These are phyloP conservation scores for Oncopodura yosiiana DNA, from an alignment of 1,140 invertebrate species.

Conservation along the genomic window DNA sequence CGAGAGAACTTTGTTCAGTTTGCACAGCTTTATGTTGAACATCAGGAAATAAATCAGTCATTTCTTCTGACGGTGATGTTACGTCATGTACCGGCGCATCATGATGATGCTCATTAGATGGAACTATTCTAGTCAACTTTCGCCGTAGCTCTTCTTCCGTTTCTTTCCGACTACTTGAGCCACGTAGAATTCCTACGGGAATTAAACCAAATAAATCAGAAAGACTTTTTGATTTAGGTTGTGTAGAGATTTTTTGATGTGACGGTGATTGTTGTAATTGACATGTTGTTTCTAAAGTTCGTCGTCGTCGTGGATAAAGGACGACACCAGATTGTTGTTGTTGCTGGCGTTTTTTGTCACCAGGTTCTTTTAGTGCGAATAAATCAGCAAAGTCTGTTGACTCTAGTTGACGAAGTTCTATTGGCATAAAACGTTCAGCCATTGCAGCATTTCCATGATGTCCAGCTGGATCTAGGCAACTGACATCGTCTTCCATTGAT, in stretches of 20 bases:
- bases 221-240: slow-evolving; percentile 64
- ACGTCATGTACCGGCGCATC: neutral
- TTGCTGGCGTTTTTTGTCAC: neutral
- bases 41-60: slow-evolving; percentile 12
- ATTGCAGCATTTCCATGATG: slow-evolving; percentile 48
- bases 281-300: slow-evolving; percentile 30
- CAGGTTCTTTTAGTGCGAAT: slow-evolving; percentile 8
- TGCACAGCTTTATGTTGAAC: slow-evolving; percentile 27
- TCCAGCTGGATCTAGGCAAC: slow-evolving; percentile 31
- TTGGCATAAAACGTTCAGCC: slow-evolving; percentile 62
- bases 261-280: slow-evolving; percentile 10
- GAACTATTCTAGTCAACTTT: neutral
- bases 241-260: slow-evolving; percentile 7
- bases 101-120: neutral
- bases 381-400: slow-evolving; percentile 30
- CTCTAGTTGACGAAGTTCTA: slow-evolving; percentile 75
- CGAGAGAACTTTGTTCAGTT: slow-evolving; percentile 21
- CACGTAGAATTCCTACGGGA: slow-evolving; percentile 35
- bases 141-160: neutral
- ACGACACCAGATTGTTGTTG: slow-evolving; percentile 12
- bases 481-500: slow-evolving; percentile 19
- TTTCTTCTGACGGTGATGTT: neutral
- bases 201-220: slow-evolving; percentile 58
- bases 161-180: slow-evolving; percentile 10
- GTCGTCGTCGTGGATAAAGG: slow-evolving; percentile 19